Conservation (phyloP, 2,113 vertebrate genomes). For the Calidris pygmaea region DNA sequence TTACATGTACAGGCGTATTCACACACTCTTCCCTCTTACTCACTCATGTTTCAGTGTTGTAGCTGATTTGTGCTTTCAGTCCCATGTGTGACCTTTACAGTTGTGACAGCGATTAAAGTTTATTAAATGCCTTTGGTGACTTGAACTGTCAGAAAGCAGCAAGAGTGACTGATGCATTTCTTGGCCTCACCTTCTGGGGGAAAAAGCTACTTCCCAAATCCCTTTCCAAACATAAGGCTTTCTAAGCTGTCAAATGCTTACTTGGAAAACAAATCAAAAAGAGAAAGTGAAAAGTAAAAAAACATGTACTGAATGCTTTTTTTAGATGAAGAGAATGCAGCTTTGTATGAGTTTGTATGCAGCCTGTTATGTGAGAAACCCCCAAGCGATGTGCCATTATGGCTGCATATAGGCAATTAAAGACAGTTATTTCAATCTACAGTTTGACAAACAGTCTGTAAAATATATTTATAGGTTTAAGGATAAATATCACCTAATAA, state of each 20-base stretch:
- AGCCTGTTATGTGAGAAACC: not conserved
- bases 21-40: not conserved
- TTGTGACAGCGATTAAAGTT: conserved; percentile 70
- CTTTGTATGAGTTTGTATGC: not conserved
- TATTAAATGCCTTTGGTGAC: conserved; percentile 64
- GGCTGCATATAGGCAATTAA: not conserved
- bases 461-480: not conserved
- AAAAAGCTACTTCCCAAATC: conserved; percentile 3
- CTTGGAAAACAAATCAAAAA: conserved; percentile 39
- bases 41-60: not conserved
- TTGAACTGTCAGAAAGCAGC: conserved; percentile 64
- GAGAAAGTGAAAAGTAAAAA: not conserved
- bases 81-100: conserved; percentile 55
- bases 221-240: conserved; percentile 16
- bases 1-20: accelerated
- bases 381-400: not conserved
- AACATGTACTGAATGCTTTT: not conserved
- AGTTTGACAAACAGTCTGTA: not conserved
- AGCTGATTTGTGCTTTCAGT: conserved; percentile 34
- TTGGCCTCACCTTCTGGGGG: conserved; percentile 6
- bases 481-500: not conserved
- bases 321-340: not conserved
- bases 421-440: not conserved
- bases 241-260: conserved; percentile 27
- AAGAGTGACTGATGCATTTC: conserved; percentile 66